phyloP scores from a whole-genome alignment of 2,888 invertebrate genomes.

The Oligia fasciuncula region DNA sequence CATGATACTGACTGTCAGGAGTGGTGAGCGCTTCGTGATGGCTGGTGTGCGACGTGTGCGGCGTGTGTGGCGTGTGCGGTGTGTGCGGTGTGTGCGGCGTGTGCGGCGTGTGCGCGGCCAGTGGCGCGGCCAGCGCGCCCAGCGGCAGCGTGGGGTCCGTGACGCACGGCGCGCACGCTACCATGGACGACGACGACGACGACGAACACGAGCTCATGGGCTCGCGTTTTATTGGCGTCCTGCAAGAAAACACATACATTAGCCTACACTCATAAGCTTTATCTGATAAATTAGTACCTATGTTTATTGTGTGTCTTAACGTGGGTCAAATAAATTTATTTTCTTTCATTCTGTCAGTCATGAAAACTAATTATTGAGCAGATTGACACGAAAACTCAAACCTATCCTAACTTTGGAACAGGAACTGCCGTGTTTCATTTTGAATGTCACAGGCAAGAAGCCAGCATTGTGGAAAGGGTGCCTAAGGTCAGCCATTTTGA shows the following conservation, averaged over 20 bases:
- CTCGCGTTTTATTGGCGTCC: slow-evolving; percentile 86
- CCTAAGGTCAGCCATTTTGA: not conserved
- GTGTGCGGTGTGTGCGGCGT: no score
- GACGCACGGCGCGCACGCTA: slow-evolving; percentile 81
- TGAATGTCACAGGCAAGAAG: not conserved
- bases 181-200: slow-evolving; percentile 62
- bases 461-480: not conserved
- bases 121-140: slow-evolving; percentile 35
- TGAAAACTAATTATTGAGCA: not conserved
- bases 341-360: not conserved
- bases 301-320: not conserved
- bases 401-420: not conserved
- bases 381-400: not conserved
- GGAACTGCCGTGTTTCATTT: not conserved
- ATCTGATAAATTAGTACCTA: not conserved
- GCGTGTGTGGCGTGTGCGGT: slow-evolving; percentile 16
- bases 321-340: not conserved
- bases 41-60: slow-evolving; percentile 41
- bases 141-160: slow-evolving; percentile 86
- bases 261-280: not conserved
- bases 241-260: slow-evolving; percentile 51
- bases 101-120: slow-evolving; percentile 29
- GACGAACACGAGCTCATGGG: slow-evolving; percentile 62
- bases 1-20: slow-evolving; percentile 72
- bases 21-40: slow-evolving; percentile 69